Evolutionary conservation across 2,113 vertebrate species (phyloP), one percentile per base, ranked within the genome.

Genomic region (Holacanthus passer): DNA sequence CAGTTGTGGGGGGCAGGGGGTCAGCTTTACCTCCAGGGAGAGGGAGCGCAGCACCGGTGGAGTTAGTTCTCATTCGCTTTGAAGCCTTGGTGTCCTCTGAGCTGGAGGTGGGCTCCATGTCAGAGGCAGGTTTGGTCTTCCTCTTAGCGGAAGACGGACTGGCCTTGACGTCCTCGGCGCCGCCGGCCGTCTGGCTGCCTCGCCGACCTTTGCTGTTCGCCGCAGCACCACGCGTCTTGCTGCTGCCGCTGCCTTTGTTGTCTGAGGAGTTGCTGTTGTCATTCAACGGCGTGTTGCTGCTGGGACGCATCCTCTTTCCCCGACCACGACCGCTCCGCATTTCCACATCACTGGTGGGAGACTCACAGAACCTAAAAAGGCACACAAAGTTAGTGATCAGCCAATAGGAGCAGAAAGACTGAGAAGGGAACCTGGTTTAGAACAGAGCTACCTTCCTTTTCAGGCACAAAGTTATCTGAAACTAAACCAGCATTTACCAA

Each of bases 81-180:
- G 96, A 97, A 53, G 95, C 97, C 94, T 98, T 99, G 68, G 96
- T 97, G 92, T 99, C 97, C 95, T 99, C 98, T 0, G 97, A 99
- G 92, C 98, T 99, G 63, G 97, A 99, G 83, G 98, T 99, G 55
- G 99, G 96, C 88, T 99, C 97, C 96, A 99, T 96, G 63, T 99
- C 97, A 0, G 97, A 98, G 66, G 97, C 95, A 0, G 97, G 97
- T 76, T 99, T 99, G 73, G 86, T 98, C 90, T 99, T 99, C 58
- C 98, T 92, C 91, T 99, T 99, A 90, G 93, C 95, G 27, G 96
- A 85, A 2, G 97, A 97, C 0, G 97, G 97, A 64, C 97, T 99
- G 84, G 97, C 98, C 85, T 99, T 99, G 66, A 97, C 95, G 0
- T 99, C 98, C 76, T 99, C 98, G 0, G 89, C 58, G 0, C 94